phyloP scores from a whole-genome alignment of 2,888 invertebrate genomes.

The Hemaris fuciformis region DNA sequence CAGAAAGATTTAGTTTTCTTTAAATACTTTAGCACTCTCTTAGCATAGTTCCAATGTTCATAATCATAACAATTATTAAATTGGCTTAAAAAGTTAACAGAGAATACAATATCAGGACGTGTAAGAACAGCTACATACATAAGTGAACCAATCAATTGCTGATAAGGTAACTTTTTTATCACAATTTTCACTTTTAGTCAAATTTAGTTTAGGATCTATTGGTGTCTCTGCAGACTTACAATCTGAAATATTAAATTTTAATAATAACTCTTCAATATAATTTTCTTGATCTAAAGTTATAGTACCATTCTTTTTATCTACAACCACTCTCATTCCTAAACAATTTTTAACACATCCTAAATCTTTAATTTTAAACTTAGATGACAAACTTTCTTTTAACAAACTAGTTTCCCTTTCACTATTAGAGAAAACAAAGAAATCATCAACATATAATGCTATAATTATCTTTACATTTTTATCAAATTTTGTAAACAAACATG shows the following conservation, averaged over 20 bases:
- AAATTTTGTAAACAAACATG: slow-evolving; percentile 16
- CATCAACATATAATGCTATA: slow-evolving; percentile 20
- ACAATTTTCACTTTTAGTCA: slow-evolving; percentile 16
- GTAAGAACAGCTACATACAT: slow-evolving; percentile 25
- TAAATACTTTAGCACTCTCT: slow-evolving; percentile 23
- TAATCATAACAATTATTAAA: slow-evolving; percentile 27
- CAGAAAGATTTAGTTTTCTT: too few species aligned
- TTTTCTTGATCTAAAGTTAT: neutral
- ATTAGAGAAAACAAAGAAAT: slow-evolving; percentile 20
- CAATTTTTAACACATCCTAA: slow-evolving; percentile 18
- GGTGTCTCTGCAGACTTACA: slow-evolving; percentile 28
- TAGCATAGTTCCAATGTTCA: slow-evolving; percentile 22
- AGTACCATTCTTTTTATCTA: neutral
- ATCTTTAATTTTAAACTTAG: slow-evolving; percentile 17
- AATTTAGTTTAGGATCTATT: slow-evolving; percentile 27
- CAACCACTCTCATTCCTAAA: slow-evolving; percentile 19
- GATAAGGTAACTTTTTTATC: slow-evolving; percentile 19
- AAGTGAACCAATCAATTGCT: slow-evolving; percentile 28
- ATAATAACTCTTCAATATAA: neutral
- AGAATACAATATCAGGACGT: slow-evolving; percentile 27
- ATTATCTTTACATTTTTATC: neutral
- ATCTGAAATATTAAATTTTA: slow-evolving; percentile 23
- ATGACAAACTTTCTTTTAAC: neutral
- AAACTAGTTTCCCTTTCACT: neutral
- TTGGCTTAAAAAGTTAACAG: slow-evolving; percentile 26